Evolutionary conservation across 2,888 invertebrate species (phyloP), one percentile per base, ranked within the genome.

Genomic region (Phengaris arion): DNA sequence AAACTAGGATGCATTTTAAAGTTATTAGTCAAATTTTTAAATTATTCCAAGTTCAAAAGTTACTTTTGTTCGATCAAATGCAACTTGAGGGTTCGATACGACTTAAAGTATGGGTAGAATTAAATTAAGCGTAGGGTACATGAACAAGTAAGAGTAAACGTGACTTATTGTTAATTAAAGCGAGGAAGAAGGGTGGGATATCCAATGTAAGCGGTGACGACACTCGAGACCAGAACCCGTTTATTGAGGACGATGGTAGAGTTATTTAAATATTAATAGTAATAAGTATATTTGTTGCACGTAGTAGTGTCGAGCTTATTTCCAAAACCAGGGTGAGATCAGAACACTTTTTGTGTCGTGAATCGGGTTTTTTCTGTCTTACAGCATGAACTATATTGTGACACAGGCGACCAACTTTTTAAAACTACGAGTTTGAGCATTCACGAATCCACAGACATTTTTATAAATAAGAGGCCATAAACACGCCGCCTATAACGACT

Each of bases 161-260:
- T 79, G 74, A 83, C 85, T 86, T 81, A 83, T 89, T 91, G 84
- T 91, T 86, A 87, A 86, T 89, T 90, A 88, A 93, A 93, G 93
- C 90, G 78, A 92, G 87, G 92, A 92, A 91, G 87, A 93, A 88
- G 87, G 86, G 86, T 86, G 91, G 88, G 79, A 85, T 89, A 80
- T 82, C 86, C 81, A 88, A 88, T 87, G 83, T 89, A 84, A 84
- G 85, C 87, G 81, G 87, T 81, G 89, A 86, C 80, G 88, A 86
- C 78, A 84, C 82, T 83, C 86, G 85, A 78, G 84, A 80, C 81
- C 88, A 87, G 82, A 85, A 83, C 81, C 84, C 84, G 79, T 86
- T 82, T 86, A 82, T 83, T 78, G 87, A 88, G 78, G 89, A 91
- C 78, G 87, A 90, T 84, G 90, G 91, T 92, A 91, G 81, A 88